A percentile compares a stretch with the other conserved stretches of the same genome.
Conservation (phyloP, 2,888 invertebrate species). For the Magallana nippona region DNA sequence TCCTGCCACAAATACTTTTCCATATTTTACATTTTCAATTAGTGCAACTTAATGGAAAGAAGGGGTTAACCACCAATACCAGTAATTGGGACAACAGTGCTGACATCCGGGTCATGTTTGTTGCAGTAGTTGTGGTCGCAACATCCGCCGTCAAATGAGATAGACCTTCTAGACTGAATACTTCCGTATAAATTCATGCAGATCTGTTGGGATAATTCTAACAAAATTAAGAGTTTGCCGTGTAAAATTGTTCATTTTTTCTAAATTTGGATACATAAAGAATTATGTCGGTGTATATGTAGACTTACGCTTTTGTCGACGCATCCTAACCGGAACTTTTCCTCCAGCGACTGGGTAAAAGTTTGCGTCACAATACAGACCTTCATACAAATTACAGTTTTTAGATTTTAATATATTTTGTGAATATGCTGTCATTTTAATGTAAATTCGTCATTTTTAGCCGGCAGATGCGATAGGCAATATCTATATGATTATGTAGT, state of each 20-base stretch:
- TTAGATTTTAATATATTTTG: neutral
- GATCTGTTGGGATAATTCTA: neutral
- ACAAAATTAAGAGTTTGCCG: neutral
- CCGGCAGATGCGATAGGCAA: no score
- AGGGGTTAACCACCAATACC: neutral
- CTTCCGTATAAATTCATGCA: constrained; percentile 1
- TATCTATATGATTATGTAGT: no score
- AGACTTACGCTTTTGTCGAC: constrained; percentile 15
- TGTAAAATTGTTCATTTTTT: no score
- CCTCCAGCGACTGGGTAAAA: constrained; percentile 19
- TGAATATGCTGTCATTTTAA: neutral
- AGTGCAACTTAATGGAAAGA: neutral
- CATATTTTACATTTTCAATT: no score
- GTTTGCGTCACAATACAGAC: constrained; percentile 35
- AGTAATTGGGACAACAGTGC: neutral
- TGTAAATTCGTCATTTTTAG: no score
- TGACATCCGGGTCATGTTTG: constrained; percentile 17
- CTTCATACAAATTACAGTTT: neutral
- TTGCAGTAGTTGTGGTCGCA: constrained; percentile 19
- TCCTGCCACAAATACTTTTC: neutral
- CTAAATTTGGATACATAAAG: neutral
- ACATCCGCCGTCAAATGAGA: constrained; percentile 24
- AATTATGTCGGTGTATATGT: neutral
- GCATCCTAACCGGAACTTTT: constrained; percentile 37
- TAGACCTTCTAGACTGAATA: constrained; percentile 21